A percentile compares a stretch with the other conserved stretches of the same genome.
These are phyloP conservation scores for Tiliacea citrago DNA, from an alignment of 2,888 invertebrate species.

Conservation along the genomic window DNA sequence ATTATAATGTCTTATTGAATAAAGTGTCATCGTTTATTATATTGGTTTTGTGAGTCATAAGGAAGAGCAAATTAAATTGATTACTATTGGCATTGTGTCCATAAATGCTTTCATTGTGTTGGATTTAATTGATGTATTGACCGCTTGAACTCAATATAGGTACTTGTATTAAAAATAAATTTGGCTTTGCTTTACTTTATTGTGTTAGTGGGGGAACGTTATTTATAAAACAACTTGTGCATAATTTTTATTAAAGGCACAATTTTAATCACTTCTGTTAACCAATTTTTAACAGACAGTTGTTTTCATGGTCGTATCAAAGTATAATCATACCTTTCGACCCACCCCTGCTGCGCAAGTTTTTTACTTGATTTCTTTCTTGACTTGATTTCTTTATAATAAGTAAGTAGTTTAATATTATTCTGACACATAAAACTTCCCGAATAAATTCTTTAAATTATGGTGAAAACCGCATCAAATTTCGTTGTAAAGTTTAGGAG, in stretches of 20 bases:
- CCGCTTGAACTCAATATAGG: background rate
- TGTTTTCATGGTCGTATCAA: background rate
- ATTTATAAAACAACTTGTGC: background rate
- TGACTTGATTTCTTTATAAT: too few species aligned
- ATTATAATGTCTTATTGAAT: background rate
- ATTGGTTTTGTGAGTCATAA: constrained; percentile 6
- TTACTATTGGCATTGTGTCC: constrained; percentile 10
- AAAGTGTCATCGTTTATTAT: background rate
- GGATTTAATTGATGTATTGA: constrained; percentile 16
- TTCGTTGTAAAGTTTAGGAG: too few species aligned
- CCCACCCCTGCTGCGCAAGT: too few species aligned
- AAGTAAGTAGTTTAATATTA: too few species aligned
- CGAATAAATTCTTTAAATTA: too few species aligned
- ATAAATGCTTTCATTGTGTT: constrained; percentile 17
- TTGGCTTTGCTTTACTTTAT: background rate
- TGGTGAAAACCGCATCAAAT: too few species aligned
- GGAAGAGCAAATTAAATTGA: constrained; percentile 33
- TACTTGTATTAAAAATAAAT: background rate
- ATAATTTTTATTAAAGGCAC: background rate
- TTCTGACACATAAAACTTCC: too few species aligned
- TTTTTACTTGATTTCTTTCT: too few species aligned
- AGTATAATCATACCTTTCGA: background rate
- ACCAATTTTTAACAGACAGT: too few species aligned
- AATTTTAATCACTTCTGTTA: background rate
- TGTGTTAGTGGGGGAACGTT: background rate